A percentile compares a stretch with the other conserved stretches of the same genome.
Evolutionary conservation across 2,888 invertebrate species (phyloP).

Genomic region (Monopis laevigella): DNA sequence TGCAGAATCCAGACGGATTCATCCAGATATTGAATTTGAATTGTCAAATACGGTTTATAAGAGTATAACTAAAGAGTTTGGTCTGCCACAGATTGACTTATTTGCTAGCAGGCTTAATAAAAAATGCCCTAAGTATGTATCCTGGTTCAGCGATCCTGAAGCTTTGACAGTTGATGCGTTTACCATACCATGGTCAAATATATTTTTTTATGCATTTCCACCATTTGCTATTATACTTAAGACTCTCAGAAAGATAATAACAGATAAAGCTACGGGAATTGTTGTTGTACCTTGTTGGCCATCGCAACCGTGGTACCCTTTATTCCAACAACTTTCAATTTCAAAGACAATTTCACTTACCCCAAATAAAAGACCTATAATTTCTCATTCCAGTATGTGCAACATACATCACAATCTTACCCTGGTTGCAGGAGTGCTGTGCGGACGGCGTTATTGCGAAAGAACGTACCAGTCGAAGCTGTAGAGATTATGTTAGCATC

Average conservation of each 20-base stretch:
- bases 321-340: slow-evolving; percentile 11
- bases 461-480: slow-evolving; percentile 7
- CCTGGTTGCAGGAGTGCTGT: slow-evolving; percentile 20
- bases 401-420: slow-evolving; percentile 16
- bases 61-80: slow-evolving; percentile 15
- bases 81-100: slow-evolving; percentile 20
- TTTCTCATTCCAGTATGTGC: slow-evolving; percentile 13
- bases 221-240: slow-evolving; percentile 14
- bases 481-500: slow-evolving; percentile 18
- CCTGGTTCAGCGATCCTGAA: slow-evolving; percentile 7
- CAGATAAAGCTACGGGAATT: slow-evolving; percentile 14
- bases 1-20: slow-evolving; percentile 17
- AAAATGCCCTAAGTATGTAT: slow-evolving; percentile 18
- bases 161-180: slow-evolving; percentile 14
- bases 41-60: slow-evolving; percentile 12
- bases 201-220: slow-evolving; percentile 15
- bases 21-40: slow-evolving; percentile 18
- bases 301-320: slow-evolving; percentile 9
- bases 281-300: slow-evolving; percentile 13
- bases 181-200: slow-evolving; percentile 13
- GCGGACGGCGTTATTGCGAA: slow-evolving; percentile 14
- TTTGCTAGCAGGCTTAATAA: slow-evolving; percentile 21
- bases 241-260: slow-evolving; percentile 14
- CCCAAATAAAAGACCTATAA: slow-evolving; percentile 6
- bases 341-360: slow-evolving; percentile 3